These are phyloP conservation scores for Sinopyrophorus schimmeli DNA, from an alignment of 2,888 invertebrate genomes.

Conservation along the genomic window DNA sequence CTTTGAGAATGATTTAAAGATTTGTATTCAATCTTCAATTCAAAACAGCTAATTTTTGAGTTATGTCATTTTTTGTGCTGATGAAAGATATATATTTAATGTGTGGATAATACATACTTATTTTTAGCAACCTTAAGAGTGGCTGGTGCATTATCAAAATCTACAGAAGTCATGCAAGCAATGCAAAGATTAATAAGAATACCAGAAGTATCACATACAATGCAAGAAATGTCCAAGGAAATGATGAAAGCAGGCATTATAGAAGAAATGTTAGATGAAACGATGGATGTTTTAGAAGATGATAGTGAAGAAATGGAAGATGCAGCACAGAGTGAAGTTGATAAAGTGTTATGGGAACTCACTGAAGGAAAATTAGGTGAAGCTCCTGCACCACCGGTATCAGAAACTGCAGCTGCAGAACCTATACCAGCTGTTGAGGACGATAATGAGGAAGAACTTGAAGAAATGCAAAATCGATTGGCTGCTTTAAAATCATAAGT, in stretches of 20 bases:
- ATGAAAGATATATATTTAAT: too few species aligned
- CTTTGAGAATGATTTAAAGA: too few species aligned
- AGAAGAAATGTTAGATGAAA: slow-evolving; percentile 98
- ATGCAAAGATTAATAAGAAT: slow-evolving; percentile 92
- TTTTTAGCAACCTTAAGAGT: slow-evolving; percentile 85
- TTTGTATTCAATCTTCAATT: too few species aligned
- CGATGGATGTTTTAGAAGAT: slow-evolving; percentile 91
- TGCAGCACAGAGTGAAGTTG: slow-evolving; percentile 85
- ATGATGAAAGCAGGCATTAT: slow-evolving; percentile 99
- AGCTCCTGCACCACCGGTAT: slow-evolving; percentile 80
- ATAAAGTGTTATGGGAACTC: slow-evolving; percentile 76
- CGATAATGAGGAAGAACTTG: slow-evolving; percentile 76
- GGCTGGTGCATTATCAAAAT: slow-evolving; percentile 90
- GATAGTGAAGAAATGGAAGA: slow-evolving; percentile 96
- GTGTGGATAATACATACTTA: not conserved
- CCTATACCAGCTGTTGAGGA: slow-evolving; percentile 62
- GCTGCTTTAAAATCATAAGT: slow-evolving; percentile 88
- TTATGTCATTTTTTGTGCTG: too few species aligned
- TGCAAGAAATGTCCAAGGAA: slow-evolving; percentile 97
- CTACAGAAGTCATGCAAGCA: slow-evolving; percentile 97
- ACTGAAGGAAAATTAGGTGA: slow-evolving; percentile 91
- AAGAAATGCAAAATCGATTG: slow-evolving; percentile 88
- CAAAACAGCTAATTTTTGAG: too few species aligned
- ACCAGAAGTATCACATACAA: slow-evolving; percentile 92
- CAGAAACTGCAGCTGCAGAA: slow-evolving; percentile 61